Base-by-base conservation (phyloP, 2,888 invertebrate genomes). In the Cheilosia vulpina region DNA sequence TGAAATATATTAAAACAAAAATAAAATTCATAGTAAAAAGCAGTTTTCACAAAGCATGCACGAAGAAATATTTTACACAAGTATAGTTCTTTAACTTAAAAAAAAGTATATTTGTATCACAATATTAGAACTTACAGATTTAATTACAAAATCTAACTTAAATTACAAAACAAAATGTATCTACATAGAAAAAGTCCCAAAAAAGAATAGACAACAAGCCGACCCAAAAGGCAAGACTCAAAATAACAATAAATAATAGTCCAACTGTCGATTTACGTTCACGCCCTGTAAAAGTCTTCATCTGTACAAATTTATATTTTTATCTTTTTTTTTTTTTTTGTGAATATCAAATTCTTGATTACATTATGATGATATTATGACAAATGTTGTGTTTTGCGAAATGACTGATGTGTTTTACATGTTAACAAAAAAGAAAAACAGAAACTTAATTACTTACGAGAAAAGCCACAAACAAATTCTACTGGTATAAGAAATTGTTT, bases 331-430 rank as follows among this genome's bases (percentile, higher is more conserved):
- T 19, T 13, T 27, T 34, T 21, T 57, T 17, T 43, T 58, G 41
- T 31, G 13, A 73, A 71, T 71, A 77, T 77, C 82, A 82, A 82
- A 82, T 82, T 82, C 82, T 82, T 82, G 82, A 77, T 82, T 69
- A 34, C 11, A 34, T 41, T 27, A 21, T 27, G 9, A 53, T 68
- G 24, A 63, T 13, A 53, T 31, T 11, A 52, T 76, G 34, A 21
- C 3, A 17, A 34, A 76, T 78, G 53, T 69, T 55, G 31, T 60
- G 52, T 80, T 19, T 45, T 38, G 50, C 4, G n/a, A 52, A 57
- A 45, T 81, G 69, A 57, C 21, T 53, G 58, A 71, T 65, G 58
- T 62, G 31, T 50, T 43, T 45, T 65, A 38, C 4, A 38, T 38
- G 38, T 38, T 38, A 63, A 15, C 24, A 17, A 47, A 34, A 38